Base-by-base conservation (phyloP, 1,140 invertebrate genomes). In the Scaptodrosophila lebanonensis region DNA sequence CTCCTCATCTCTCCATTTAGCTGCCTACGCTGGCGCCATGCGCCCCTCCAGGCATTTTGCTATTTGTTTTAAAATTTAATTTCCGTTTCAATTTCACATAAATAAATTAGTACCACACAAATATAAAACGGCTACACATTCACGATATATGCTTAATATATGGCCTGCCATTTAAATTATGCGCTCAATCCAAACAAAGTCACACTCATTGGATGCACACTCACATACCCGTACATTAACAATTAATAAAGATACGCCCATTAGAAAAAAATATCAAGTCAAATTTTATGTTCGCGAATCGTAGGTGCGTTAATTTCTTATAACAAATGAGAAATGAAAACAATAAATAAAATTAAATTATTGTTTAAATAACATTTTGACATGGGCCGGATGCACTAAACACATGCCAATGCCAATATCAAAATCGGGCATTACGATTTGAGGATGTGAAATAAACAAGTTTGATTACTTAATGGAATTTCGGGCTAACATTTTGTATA, bases 51-150 rank as follows among this genome's bases (percentile, higher is more conserved):
- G 18, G 22, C 59, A 45, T 44, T 50, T 51, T 18, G 62, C 76
- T 71, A 82, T 82, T 83, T 83, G 76, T 82, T 82, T 82, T 83
- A 76, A 83, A 85, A 75, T 79, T 83, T 84, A 84, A 85, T 85
- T 85, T 85, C 83, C 83, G 83, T 84, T 84, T 85, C 83, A 84
- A 79, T 79, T 82, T 82, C 75, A 82, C 75, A 82, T 82, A 82
- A 82, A 82, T 82, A 83, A 82, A 82, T 82, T 82, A 82, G 75
- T 66, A 63, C 38, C 50, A 62, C 35, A 76, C 44, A 62, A 59
- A 69, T 58, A 68, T 51, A 62, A 68, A 49, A 49, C 27, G 47
- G 43, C 60, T 56, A 8, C 3, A 25, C n/a, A n/a, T n/a, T n/a
- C n/a, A n/a, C n/a, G n/a, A n/a, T n/a, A n/a, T n/a, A n/a, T n/a